These are phyloP conservation scores for Gouania willdenowi DNA, from an alignment of 2,797 vertebrate species.

Conservation along the genomic window DNA sequence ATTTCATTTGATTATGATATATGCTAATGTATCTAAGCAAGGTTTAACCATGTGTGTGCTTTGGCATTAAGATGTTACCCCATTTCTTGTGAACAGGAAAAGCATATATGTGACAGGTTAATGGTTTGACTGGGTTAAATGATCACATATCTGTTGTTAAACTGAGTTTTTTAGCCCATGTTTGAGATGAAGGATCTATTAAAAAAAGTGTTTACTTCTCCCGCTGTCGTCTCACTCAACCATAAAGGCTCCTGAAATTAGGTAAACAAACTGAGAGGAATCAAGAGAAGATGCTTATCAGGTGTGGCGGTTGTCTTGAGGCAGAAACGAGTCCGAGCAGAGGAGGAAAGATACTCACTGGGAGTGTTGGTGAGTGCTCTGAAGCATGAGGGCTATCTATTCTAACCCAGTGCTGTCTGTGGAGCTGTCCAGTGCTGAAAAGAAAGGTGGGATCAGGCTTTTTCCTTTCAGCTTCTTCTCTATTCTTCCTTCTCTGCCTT, in stretches of 20 bases:
- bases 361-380: conserved; percentile 55
- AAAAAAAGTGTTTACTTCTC: conserved; percentile 33
- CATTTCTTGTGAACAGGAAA: conserved; percentile 11
- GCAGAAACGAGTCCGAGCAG: conserved; percentile 41
- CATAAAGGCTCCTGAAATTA: conserved; percentile 58
- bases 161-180: conserved; percentile 24
- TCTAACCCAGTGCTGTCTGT: conserved; percentile 63
- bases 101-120: conserved; percentile 13
- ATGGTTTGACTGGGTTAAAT: conserved; percentile 17
- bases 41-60: neutral
- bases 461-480: conserved; percentile 57
- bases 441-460: conserved; percentile 58
- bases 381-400: conserved; percentile 74
- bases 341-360: conserved; percentile 61
- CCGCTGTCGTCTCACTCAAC: conserved; percentile 37
- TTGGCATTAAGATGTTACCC: conserved; percentile 2
- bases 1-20: conserved; percentile 6
- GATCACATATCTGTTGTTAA: conserved; percentile 38
- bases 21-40: conserved; percentile 21
- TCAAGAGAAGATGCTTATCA: conserved; percentile 61
- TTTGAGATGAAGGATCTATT: too few relatives aligned
- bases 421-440: conserved; percentile 69
- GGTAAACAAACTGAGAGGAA: conserved; percentile 65
- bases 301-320: conserved; percentile 49
- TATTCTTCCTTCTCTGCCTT: conserved; percentile 46